Base-by-base conservation (phyloP, 2,113 vertebrate genomes). In the Labeo rohita region DNA sequence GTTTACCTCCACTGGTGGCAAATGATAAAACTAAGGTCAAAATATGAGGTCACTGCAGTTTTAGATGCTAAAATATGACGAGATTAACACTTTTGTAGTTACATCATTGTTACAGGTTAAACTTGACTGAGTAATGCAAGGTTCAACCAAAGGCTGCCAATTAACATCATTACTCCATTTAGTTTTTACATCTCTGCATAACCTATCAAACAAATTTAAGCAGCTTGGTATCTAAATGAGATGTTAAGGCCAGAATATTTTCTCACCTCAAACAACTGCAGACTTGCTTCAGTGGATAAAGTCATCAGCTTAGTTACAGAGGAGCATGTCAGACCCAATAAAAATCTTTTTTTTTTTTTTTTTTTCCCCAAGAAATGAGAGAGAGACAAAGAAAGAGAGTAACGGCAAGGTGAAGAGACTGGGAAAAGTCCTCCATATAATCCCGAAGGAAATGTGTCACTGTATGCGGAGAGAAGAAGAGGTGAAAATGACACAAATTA, bases 401-500 rank as follows among this genome's bases (percentile, higher is more conserved):
- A 61, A 47, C 11, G 16, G 70, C 28, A 7, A 36, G 65, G 78
- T 50, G 18, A 6, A 6, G n/a, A 63, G 12, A 63, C 23, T 0
- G 13, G 50, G 43, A 74, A 74, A 74, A 47, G 74, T 52, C 49
- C n/a, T 76, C 36, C 54, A 12, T 79, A 43, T 1, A 78, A 2
- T 61, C 77, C 34, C 52, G n/a, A 61, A 61, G 18, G 54, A 61
- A 16, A 59, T 7, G 11, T 79, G 54, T 61, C 77, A 79, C 21
- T 59, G 54, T 6, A 59, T 54, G 6, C 2, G 16, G 54, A 79
- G 76, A 59, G 21, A 79, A 34, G 54, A 61, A 61, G 54, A 45
- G 18, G 52, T 59, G 77, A 45, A 79, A 79, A 79, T 45, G 28
- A 79, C 77, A 79, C 77, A 79, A 79, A 79, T 79, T 79, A 79